These are phyloP conservation scores for Melikaiella ostensackeni DNA, from an alignment of 2,888 invertebrate species.

Conservation along the genomic window DNA sequence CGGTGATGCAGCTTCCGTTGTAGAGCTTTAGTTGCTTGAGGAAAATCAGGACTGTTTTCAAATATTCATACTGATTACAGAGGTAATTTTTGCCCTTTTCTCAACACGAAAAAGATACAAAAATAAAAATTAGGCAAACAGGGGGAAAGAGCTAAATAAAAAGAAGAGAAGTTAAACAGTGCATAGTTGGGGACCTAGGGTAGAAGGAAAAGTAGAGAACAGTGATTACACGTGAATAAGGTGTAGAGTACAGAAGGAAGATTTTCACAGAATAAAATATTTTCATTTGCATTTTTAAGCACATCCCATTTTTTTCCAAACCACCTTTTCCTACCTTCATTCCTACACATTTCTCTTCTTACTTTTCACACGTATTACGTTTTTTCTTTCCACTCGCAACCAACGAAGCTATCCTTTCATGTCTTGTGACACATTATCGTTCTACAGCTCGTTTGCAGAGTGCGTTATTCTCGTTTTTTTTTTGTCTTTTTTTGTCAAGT, in stretches of 20 bases:
- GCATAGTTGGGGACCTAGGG: background rate
- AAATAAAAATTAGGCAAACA: background rate
- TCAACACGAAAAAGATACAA: background rate
- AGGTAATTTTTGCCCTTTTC: background rate
- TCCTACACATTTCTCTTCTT: background rate
- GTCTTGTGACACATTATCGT: background rate
- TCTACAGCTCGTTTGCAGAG: background rate
- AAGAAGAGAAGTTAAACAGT: background rate
- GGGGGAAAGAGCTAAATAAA: background rate
- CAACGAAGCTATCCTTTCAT: background rate
- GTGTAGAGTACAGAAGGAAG: background rate
- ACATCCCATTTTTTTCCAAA: background rate
- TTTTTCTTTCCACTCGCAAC: background rate
- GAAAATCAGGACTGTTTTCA: background rate
- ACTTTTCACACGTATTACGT: background rate
- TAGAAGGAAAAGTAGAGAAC: background rate
- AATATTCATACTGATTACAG: background rate
- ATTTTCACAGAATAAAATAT: background rate
- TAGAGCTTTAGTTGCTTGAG: background rate
- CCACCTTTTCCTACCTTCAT: background rate
- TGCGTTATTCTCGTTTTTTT: no score
- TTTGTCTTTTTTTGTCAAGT: no score
- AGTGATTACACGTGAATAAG: background rate
- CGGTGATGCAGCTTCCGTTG: background rate
- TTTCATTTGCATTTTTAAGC: conserved; percentile 8